Conservation (phyloP, 2,888 invertebrate species). For the Rhagophthalmus giganteus region DNA sequence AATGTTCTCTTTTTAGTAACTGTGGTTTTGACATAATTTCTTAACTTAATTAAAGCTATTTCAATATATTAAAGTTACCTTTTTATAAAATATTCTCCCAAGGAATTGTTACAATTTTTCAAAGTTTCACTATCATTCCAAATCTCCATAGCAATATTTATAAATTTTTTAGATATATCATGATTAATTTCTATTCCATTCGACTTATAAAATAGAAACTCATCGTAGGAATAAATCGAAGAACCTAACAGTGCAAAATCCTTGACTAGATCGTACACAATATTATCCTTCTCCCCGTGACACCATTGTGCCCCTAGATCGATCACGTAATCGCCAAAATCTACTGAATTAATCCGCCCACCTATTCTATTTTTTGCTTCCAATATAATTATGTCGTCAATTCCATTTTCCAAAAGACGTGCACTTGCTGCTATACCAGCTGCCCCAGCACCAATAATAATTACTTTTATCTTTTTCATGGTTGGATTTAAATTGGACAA, state of each 20-base stretch:
- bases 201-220: conserved; percentile 45
- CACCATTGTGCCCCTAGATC: conserved; percentile 54
- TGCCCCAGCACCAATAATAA: conserved; percentile 64
- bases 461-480: conserved; percentile 44
- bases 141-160: conserved; percentile 38
- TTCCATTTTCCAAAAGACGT: conserved; percentile 55
- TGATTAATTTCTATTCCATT: conserved; percentile 42
- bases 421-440: conserved; percentile 61
- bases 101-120: conserved; percentile 36
- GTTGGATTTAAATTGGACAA: no score
- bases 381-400: conserved; percentile 56
- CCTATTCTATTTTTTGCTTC: conserved; percentile 53
- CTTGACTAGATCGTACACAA: conserved; percentile 49
- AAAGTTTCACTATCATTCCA: conserved; percentile 39
- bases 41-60: not conserved
- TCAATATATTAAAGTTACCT: conserved; percentile 37
- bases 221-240: conserved; percentile 53
- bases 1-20: no score
- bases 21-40: no score
- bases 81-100: conserved; percentile 47
- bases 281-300: conserved; percentile 51
- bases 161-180: conserved; percentile 41
- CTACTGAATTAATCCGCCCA: conserved; percentile 43
- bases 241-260: conserved; percentile 43
- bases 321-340: conserved; percentile 35